phyloP scores from a whole-genome alignment of 2,113 vertebrate species.

The Paramormyrops kingsleyae region DNA sequence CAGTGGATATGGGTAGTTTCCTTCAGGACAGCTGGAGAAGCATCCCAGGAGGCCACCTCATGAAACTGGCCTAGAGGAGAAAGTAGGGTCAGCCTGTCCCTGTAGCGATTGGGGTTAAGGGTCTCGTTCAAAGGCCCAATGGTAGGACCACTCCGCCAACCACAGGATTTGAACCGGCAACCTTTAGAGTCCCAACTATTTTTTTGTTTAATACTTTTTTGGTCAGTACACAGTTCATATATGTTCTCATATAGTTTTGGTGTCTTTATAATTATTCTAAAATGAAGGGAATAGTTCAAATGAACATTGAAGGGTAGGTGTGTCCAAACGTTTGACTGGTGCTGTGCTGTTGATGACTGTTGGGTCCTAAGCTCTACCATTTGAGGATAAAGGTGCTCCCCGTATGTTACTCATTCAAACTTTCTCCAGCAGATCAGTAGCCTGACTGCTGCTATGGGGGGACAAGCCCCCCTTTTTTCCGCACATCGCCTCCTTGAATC shows the following conservation, averaged over 20 bases:
- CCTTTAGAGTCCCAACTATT: too few species aligned
- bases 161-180: too few species aligned
- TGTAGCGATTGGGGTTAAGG: too few species aligned
- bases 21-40: too few species aligned
- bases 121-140: too few species aligned
- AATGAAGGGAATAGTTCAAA: background rate
- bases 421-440: background rate
- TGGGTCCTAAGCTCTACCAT: background rate
- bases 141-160: too few species aligned
- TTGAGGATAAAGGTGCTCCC: background rate
- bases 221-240: background rate
- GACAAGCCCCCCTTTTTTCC: background rate
- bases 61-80: too few species aligned
- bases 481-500: background rate
- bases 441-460: background rate
- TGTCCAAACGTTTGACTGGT: background rate
- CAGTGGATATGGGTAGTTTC: too few species aligned
- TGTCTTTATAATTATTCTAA: background rate
- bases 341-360: background rate
- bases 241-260: background rate
- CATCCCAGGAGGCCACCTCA: too few species aligned
- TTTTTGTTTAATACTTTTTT: background rate
- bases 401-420: background rate
- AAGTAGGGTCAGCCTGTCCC: too few species aligned
- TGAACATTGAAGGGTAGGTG: background rate